Evolutionary conservation across 1,140 invertebrate species (phyloP).

Genomic region (Diabrotica virgifera): DNA sequence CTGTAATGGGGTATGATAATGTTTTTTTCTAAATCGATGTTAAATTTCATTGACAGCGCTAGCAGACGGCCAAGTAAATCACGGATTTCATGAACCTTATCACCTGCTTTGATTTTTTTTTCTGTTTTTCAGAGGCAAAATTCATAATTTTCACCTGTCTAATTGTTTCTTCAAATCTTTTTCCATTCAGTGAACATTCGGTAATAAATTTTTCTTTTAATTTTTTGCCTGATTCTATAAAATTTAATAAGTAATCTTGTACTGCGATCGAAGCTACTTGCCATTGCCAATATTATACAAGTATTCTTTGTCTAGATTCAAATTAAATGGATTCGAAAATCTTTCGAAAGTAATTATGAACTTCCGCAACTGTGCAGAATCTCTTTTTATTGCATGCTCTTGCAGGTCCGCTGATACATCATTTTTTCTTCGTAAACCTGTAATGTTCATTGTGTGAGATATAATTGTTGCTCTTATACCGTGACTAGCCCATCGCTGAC

Average conservation of each 20-base stretch:
- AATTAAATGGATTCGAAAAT: constrained; percentile 35
- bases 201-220: constrained; percentile 26
- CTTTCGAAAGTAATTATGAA: constrained; percentile 34
- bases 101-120: constrained; percentile 22
- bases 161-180: constrained; percentile 30
- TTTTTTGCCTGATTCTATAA: constrained; percentile 25
- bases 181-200: constrained; percentile 26
- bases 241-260: constrained; percentile 13
- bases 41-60: constrained; percentile 30
- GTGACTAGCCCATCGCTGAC: constrained; percentile 35
- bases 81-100: constrained; percentile 34
- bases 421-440: constrained; percentile 23
- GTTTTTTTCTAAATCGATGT: constrained; percentile 18
- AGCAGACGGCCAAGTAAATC: constrained; percentile 38
- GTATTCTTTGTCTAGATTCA: constrained; percentile 25
- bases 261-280: constrained; percentile 18
- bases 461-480: constrained; percentile 33
- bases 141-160: constrained; percentile 25
- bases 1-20: constrained; percentile 28
- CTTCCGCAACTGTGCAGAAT: constrained; percentile 28
- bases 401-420: constrained; percentile 20
- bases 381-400: constrained; percentile 27
- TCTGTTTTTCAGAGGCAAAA: constrained; percentile 24
- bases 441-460: constrained; percentile 20
- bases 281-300: constrained; percentile 28